phyloP scores from a whole-genome alignment of 2,113 vertebrate genomes.

The Sceloporus undulatus region DNA sequence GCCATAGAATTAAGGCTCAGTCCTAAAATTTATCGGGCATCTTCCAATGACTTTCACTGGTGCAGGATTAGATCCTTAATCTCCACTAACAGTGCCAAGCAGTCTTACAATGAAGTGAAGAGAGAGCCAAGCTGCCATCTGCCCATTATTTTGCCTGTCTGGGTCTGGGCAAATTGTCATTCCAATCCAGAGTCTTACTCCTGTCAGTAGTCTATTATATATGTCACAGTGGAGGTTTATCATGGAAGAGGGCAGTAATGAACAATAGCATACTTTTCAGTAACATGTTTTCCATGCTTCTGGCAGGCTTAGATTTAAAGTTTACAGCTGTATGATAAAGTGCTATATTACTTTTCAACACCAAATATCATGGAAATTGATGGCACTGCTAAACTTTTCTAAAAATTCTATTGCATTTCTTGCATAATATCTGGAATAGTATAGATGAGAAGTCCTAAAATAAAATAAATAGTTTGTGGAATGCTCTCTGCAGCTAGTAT shows the following conservation, averaged over 20 bases:
- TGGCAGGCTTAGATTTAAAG: neutral
- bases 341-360: neutral
- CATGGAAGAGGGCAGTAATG: neutral
- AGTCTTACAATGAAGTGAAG: neutral
- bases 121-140: constrained; percentile 3
- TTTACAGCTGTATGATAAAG: neutral
- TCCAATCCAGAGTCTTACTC: neutral
- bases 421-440: neutral
- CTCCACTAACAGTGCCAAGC: constrained; percentile 6
- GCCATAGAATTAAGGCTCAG: neutral
- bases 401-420: neutral
- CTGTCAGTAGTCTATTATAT: neutral
- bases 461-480: neutral
- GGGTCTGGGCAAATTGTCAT: neutral
- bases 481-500: neutral
- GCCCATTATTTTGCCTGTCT: neutral
- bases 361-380: neutral
- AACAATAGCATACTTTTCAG: neutral
- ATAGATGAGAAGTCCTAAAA: neutral
- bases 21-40: neutral
- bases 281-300: neutral
- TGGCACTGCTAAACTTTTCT: neutral
- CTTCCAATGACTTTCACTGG: neutral
- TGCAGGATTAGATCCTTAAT: neutral
- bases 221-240: neutral